A percentile compares a stretch with the other conserved stretches of the same genome.
Conservation (phyloP, 1,140 invertebrate genomes). For the Drosophila triauraria region DNA sequence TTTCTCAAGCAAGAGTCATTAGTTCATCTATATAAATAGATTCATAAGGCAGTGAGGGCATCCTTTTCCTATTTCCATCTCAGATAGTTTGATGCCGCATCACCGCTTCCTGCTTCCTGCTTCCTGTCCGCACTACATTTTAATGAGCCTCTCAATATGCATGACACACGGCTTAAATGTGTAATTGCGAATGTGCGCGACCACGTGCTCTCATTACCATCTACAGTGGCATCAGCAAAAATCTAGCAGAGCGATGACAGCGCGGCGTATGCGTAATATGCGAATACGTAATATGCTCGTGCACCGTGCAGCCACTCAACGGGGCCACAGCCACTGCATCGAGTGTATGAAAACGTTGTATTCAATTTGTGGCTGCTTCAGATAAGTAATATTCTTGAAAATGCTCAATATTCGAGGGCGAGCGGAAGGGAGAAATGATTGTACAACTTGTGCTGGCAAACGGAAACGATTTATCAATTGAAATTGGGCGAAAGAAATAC, state of each 20-base stretch:
- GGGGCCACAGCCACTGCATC: not conserved
- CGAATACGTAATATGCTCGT: constrained; percentile 35
- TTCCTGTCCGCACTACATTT: constrained; percentile 45
- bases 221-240: constrained; percentile 37
- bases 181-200: constrained; percentile 57
- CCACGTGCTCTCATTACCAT: constrained; percentile 62
- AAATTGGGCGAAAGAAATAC: constrained; percentile 24
- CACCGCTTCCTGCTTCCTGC: constrained; percentile 2
- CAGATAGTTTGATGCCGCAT: constrained; percentile 14
- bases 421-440: constrained; percentile 15
- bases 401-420: not conserved
- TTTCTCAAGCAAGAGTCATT: constrained; percentile 31
- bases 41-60: constrained; percentile 20
- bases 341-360: constrained; percentile 16
- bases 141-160: constrained; percentile 82
- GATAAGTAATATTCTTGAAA: constrained; percentile 48
- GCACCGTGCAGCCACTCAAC: constrained; percentile 7
- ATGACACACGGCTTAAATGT: constrained; percentile 79
- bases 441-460: constrained; percentile 20
- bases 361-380: constrained; percentile 36
- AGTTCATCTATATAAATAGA: constrained; percentile 39
- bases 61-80: constrained; percentile 2
- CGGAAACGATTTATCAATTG: constrained; percentile 50
- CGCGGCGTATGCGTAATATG: constrained; percentile 54
- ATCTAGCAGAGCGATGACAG: constrained; percentile 46